Evolutionary conservation across 2,113 vertebrate species (phyloP).

Genomic region (Porphyrio hochstetteri): DNA sequence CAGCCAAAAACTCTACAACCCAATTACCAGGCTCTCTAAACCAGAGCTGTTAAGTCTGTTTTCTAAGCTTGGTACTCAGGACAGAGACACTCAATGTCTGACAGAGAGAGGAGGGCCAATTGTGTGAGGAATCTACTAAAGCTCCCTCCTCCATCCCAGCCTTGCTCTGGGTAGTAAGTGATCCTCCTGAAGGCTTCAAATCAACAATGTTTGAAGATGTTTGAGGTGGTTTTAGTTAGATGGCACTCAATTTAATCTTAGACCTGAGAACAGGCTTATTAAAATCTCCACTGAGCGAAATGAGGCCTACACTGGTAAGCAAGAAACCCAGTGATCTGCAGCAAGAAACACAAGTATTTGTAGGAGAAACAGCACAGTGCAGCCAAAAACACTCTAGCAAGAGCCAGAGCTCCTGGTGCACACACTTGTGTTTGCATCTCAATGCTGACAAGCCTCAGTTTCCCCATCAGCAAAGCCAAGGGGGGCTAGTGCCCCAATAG

Average conservation of each 20-base stretch:
- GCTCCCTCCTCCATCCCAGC: not conserved
- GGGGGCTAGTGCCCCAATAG: accelerated
- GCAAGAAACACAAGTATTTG: not conserved
- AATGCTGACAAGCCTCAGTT: not conserved
- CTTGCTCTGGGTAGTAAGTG: not conserved
- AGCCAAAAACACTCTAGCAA: not conserved
- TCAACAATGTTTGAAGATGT: too few species aligned
- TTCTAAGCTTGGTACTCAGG: not conserved
- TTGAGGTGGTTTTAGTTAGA: not conserved
- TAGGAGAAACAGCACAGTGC: not conserved
- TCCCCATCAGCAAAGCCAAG: not conserved
- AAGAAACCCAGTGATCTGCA: not conserved
- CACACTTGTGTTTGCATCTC: not conserved
- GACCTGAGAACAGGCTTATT: not conserved
- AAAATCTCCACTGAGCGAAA: not conserved
- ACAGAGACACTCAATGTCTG: not conserved
- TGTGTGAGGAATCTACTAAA: not conserved
- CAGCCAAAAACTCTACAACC: not conserved
- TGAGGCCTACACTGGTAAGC: not conserved
- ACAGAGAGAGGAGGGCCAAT: not conserved
- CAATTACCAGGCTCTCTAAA: not conserved
- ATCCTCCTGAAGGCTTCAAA: not conserved
- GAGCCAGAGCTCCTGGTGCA: not conserved
- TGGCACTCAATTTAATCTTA: not conserved
- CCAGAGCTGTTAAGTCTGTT: accelerated